These are phyloP conservation scores for Struthidea cinerea DNA, from an alignment of 2,113 vertebrate species.

Conservation along the genomic window DNA sequence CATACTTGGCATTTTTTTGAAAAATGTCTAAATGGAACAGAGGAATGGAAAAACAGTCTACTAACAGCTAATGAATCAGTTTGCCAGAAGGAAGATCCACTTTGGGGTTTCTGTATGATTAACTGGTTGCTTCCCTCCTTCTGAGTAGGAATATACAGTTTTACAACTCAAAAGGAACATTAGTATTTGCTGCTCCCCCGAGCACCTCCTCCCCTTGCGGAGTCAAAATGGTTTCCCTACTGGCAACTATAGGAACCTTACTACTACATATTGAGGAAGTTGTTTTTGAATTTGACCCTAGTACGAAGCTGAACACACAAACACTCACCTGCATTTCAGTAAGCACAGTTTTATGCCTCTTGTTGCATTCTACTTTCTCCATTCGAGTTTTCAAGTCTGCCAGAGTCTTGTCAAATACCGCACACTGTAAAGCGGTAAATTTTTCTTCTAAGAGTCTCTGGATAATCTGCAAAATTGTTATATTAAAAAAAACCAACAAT, in stretches of 20 bases:
- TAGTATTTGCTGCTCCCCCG: not conserved
- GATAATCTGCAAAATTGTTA: slow-evolving; percentile 78
- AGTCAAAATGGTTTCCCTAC: not conserved
- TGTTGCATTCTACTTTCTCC: slow-evolving; percentile 89
- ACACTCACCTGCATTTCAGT: slow-evolving; percentile 85
- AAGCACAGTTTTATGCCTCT: slow-evolving; percentile 87
- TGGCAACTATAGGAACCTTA: not conserved
- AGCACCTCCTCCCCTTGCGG: not conserved
- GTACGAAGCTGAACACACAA: not conserved
- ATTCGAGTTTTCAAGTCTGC: slow-evolving; percentile 88
- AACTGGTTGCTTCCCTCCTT: not conserved
- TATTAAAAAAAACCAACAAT: not conserved
- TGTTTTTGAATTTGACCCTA: not conserved
- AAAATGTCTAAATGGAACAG: not conserved
- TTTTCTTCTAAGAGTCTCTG: slow-evolving; percentile 89
- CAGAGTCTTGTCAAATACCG: slow-evolving; percentile 85
- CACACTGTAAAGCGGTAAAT: slow-evolving; percentile 79
- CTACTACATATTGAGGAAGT: not conserved
- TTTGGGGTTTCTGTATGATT: not conserved
- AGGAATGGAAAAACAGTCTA: not conserved
- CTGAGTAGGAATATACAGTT: not conserved
- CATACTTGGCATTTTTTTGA: not conserved
- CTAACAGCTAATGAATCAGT: not conserved
- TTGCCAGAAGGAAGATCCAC: not conserved
- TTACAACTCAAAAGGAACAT: not conserved